These are phyloP conservation scores for Anomalospiza imberbis DNA, from an alignment of 2,797 vertebrate genomes.

Conservation along the genomic window DNA sequence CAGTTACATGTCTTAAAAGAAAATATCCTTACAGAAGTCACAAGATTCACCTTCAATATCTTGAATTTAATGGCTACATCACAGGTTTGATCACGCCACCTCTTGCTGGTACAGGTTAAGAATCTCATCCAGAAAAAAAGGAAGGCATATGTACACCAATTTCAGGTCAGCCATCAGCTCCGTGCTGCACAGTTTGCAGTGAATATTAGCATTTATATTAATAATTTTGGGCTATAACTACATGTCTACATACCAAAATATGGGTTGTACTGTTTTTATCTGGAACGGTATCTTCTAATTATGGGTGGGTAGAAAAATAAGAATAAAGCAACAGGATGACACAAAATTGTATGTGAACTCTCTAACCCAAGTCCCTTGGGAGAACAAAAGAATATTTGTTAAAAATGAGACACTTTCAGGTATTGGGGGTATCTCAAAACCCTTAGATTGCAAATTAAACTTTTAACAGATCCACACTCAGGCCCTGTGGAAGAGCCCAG, in stretches of 20 bases:
- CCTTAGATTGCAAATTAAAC: neutral
- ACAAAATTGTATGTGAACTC: neutral
- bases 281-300: neutral
- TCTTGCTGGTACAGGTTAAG: neutral
- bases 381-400: neutral
- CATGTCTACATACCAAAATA: neutral
- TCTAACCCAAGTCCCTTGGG: neutral
- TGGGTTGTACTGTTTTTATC: neutral
- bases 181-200: neutral
- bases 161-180: neutral
- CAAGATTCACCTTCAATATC: neutral
- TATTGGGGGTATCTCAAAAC: neutral
- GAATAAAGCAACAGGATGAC: neutral
- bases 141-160: accelerated
- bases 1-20: neutral
- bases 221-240: neutral
- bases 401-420: neutral
- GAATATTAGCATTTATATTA: neutral
- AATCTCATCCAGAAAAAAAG: neutral
- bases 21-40: neutral
- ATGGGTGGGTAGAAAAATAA: neutral
- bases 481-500: neutral
- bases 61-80: neutral
- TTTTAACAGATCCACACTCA: neutral
- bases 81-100: neutral